Conservation (phyloP, 2,113 vertebrate genomes). For the Neolamprologus longior region DNA sequence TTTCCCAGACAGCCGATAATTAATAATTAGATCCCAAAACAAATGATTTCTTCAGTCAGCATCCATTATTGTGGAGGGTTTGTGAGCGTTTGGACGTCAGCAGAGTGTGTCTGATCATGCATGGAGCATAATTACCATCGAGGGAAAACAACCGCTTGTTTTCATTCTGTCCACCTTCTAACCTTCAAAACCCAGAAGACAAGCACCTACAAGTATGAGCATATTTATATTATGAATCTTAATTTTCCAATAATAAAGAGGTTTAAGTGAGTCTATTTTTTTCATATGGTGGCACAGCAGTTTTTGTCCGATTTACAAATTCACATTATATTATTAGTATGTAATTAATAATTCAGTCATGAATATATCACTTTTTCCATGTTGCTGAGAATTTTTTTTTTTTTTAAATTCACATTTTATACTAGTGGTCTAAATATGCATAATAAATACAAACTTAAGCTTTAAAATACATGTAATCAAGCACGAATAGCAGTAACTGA, state of each 20-base stretch:
- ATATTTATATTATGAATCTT: background rate
- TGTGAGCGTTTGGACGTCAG: background rate
- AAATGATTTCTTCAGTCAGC: conserved; percentile 44
- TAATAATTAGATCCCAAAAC: conserved; percentile 50
- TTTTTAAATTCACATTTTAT: background rate
- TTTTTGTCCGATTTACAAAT: background rate
- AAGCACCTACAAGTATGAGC: background rate
- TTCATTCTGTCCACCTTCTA: background rate
- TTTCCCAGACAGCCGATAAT: conserved; percentile 24
- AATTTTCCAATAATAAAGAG: background rate
- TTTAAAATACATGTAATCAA: background rate
- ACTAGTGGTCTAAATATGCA: background rate
- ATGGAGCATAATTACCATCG: conserved; percentile 20
- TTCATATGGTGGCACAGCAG: background rate
- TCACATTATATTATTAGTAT: background rate
- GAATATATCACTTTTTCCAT: background rate
- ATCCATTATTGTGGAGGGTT: background rate
- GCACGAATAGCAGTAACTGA: background rate
- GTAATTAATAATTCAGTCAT: background rate
- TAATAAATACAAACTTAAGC: background rate
- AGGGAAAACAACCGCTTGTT: conserved; percentile 24
- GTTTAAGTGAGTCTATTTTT: background rate
- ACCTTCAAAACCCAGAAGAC: background rate
- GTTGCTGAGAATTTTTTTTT: background rate
- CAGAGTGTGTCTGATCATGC: conserved; percentile 21